Evolutionary conservation across 2,797 vertebrate genomes (phyloP).

Genomic region (Scolopax bukidnonensis): DNA sequence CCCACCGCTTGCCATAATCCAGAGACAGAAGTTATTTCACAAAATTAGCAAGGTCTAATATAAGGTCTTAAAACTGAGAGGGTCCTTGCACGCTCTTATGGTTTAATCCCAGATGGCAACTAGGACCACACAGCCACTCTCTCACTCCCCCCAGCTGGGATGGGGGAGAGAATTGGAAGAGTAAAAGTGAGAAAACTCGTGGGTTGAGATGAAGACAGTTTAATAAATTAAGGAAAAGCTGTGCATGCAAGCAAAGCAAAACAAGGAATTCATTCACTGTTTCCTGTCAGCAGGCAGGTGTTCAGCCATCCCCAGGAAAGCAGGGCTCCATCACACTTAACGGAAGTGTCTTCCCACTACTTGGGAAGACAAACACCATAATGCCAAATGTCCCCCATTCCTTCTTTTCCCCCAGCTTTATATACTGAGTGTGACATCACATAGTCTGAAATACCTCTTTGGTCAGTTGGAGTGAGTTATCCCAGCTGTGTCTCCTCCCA

Average conservation of each 20-base stretch:
- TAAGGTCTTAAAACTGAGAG: neutral
- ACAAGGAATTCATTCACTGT: neutral
- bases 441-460: neutral
- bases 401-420: neutral
- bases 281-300: neutral
- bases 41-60: neutral
- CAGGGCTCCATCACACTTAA: neutral
- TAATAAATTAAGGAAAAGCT: neutral
- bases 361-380: neutral
- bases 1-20: neutral
- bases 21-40: neutral
- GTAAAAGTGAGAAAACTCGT: neutral
- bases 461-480: neutral
- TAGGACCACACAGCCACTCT: neutral
- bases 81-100: neutral
- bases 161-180: neutral
- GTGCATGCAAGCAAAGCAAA: neutral
- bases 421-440: neutral
- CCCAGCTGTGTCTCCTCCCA: neutral
- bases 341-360: neutral
- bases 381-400: neutral
- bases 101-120: neutral
- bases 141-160: neutral
- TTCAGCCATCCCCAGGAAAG: neutral
- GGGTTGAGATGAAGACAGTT: neutral